phyloP scores from a whole-genome alignment of 2,888 invertebrate genomes.

The Apoda limacodes region DNA sequence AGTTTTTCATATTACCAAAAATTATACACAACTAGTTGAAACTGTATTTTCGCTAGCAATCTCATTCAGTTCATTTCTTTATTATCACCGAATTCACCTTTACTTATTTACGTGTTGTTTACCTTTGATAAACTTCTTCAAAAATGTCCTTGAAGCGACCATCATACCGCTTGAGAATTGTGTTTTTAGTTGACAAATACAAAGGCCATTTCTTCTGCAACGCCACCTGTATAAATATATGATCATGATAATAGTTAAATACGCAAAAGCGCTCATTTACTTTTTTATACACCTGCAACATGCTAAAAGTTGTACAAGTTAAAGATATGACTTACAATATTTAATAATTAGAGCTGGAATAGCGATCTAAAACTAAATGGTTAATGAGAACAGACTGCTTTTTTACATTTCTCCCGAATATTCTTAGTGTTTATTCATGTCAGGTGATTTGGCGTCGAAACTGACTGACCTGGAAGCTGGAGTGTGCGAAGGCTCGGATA shows the following conservation, averaged over 20 bases:
- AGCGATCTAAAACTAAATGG: background rate
- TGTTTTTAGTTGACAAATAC: constrained; percentile 93
- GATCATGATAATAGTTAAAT: background rate
- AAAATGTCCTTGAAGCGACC: constrained; percentile 94
- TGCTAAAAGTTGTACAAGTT: background rate
- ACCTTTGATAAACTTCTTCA: constrained; percentile 88
- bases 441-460: no score
- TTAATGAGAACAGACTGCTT: no score
- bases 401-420: no score
- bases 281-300: background rate
- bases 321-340: background rate
- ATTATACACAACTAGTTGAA: no score
- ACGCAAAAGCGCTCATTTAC: background rate
- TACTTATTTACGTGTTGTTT: constrained; percentile 24
- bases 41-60: no score
- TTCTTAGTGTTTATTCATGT: background rate
- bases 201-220: constrained; percentile 87
- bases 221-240: constrained; percentile 68
- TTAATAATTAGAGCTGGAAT: background rate
- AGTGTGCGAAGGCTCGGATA: constrained; percentile 85
- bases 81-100: background rate
- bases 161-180: constrained; percentile 89
- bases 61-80: no score
- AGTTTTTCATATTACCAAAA: no score
- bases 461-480: constrained; percentile 79